These are phyloP conservation scores for Andricus quercusramuli DNA, from an alignment of 2,888 invertebrate genomes.

Conservation along the genomic window DNA sequence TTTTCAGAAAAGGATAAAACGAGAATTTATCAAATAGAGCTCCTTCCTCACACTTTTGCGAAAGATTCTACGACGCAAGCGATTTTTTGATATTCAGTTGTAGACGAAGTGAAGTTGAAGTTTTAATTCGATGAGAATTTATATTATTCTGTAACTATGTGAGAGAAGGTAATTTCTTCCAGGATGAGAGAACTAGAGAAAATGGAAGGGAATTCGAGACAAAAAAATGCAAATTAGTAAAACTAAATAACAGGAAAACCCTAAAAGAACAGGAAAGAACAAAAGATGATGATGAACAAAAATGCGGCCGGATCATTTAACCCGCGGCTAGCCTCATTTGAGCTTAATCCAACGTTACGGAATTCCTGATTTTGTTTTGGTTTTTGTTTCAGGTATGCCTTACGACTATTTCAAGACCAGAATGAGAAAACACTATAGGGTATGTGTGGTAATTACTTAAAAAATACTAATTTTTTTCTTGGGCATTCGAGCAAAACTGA, in stretches of 20 bases:
- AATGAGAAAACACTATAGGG: too few species aligned
- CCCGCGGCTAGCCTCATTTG: too few species aligned
- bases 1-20: not conserved
- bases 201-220: not conserved
- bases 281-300: too few species aligned
- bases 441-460: too few species aligned
- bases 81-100: not conserved
- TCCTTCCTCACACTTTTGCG: not conserved
- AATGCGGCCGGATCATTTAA: too few species aligned
- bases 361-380: too few species aligned
- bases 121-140: not conserved
- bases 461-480: too few species aligned
- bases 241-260: not conserved
- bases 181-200: not conserved
- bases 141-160: not conserved
- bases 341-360: too few species aligned
- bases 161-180: not conserved
- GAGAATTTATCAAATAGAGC: constrained; percentile 1
- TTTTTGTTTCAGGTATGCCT: too few species aligned
- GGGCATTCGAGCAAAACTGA: too few species aligned
- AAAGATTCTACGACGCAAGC: constrained; percentile 5
- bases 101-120: not conserved
- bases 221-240: not conserved
- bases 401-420: too few species aligned
- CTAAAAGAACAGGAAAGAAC: not conserved